phyloP scores from a whole-genome alignment of 1,140 invertebrate genomes.

The Drosophila nasuta region DNA sequence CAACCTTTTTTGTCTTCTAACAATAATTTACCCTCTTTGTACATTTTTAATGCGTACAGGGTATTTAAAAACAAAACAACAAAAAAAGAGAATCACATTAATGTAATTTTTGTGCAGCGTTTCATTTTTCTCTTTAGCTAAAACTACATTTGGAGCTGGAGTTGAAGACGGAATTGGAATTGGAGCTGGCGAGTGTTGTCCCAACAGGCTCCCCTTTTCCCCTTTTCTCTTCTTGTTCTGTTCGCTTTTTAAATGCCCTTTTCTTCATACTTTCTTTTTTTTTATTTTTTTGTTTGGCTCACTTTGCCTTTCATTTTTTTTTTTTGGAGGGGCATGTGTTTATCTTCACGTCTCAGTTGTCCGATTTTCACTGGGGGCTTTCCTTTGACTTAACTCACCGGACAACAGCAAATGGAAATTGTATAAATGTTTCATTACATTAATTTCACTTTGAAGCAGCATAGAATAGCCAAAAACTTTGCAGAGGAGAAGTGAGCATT shows the following conservation, averaged over 20 bases:
- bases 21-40: background rate
- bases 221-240: background rate
- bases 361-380: slow-evolving; percentile 30
- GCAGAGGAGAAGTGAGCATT: slow-evolving; percentile 23
- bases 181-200: background rate
- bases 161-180: background rate
- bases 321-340: slow-evolving; percentile 33
- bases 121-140: slow-evolving; percentile 30
- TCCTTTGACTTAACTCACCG: slow-evolving; percentile 34
- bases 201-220: slow-evolving; percentile 12
- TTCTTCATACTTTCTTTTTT: background rate
- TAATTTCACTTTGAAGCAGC: slow-evolving; percentile 70
- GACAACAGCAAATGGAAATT: slow-evolving; percentile 49
- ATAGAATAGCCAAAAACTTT: background rate
- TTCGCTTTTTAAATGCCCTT: slow-evolving; percentile 1
- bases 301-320: slow-evolving; percentile 30
- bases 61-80: slow-evolving; percentile 2
- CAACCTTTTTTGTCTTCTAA: background rate
- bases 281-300: slow-evolving; percentile 8
- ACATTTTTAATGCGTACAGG: slow-evolving; percentile 17
- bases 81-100: slow-evolving; percentile 58
- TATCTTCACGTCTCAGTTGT: slow-evolving; percentile 58
- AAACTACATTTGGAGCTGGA: background rate
- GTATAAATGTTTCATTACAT: slow-evolving; percentile 69
- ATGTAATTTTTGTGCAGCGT: slow-evolving; percentile 63